phyloP scores from a whole-genome alignment of 2,797 vertebrate species.

The Loriculus beryllinus region DNA sequence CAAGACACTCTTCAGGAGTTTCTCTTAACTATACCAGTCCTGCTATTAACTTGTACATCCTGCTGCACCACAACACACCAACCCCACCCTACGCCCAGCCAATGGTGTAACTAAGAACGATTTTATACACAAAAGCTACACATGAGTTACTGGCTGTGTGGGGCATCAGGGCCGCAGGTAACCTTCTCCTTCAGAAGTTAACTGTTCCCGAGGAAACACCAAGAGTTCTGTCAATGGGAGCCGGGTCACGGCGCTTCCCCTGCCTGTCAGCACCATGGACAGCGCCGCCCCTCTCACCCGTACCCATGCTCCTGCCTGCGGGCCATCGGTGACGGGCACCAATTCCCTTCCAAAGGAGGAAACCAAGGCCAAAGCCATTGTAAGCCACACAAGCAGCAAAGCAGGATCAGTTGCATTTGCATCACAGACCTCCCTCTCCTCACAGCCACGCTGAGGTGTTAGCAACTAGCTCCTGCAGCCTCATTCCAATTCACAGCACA shows the following conservation, averaged over 20 bases:
- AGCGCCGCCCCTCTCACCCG: not conserved
- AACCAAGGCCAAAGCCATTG: rapidly evolving
- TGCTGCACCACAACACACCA: not conserved
- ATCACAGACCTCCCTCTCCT: not conserved
- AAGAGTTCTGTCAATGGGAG: rapidly evolving
- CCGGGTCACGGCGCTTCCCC: not conserved
- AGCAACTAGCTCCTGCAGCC: rapidly evolving
- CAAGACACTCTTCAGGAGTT: not conserved
- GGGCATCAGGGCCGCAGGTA: rapidly evolving
- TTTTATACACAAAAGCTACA: not conserved
- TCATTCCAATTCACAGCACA: not conserved
- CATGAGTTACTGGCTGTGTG: rapidly evolving
- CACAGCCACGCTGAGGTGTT: not conserved
- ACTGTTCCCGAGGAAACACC: rapidly evolving
- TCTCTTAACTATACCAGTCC: not conserved
- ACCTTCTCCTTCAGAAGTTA: rapidly evolving
- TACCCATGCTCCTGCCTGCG: not conserved
- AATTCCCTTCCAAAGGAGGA: too few species aligned
- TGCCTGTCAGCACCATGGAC: not conserved
- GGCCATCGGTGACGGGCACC: not conserved
- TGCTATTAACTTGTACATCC: not conserved
- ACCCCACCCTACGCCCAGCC: not conserved
- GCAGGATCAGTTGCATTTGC: rapidly evolving
- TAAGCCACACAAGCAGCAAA: rapidly evolving
- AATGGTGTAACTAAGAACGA: rapidly evolving